These are phyloP conservation scores for Synchiropus splendidus DNA, from an alignment of 2,113 vertebrate species.

Conservation along the genomic window DNA sequence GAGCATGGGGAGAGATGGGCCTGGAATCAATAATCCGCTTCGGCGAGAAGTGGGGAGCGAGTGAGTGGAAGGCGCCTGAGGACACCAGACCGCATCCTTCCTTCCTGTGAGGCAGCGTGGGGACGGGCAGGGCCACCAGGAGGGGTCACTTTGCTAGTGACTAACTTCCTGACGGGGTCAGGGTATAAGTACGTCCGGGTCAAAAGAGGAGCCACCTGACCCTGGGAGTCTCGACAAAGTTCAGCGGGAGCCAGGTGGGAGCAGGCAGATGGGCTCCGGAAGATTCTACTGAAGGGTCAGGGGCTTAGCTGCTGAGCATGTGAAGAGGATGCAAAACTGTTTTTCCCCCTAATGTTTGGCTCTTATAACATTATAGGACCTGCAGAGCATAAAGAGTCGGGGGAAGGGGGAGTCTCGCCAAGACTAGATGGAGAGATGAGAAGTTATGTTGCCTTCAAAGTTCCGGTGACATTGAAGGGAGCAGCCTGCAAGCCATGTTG, in stretches of 20 bases:
- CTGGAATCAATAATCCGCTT: constrained; percentile 80
- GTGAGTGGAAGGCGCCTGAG: constrained; percentile 56
- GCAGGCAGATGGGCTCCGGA: constrained; percentile 14
- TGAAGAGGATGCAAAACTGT: too few species aligned
- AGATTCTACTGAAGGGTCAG: too few species aligned
- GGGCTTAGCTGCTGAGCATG: too few species aligned
- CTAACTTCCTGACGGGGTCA: constrained; percentile 55
- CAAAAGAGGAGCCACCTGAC: constrained; percentile 46
- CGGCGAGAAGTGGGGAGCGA: constrained; percentile 20
- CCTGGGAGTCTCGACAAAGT: constrained; percentile 35
- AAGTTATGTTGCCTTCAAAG: too few species aligned
- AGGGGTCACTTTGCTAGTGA: constrained; percentile 63
- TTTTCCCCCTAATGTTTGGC: too few species aligned
- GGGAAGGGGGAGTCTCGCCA: too few species aligned
- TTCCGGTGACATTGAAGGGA: too few species aligned
- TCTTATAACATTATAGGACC: too few species aligned
- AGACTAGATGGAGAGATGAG: too few species aligned
- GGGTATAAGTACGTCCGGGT: constrained; percentile 62
- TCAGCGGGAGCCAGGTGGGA: constrained; percentile 38
- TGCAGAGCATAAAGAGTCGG: too few species aligned
- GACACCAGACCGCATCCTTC: constrained; percentile 81
- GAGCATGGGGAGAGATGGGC: constrained; percentile 44
- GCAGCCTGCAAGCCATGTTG: too few species aligned
- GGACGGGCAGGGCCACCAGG: constrained; percentile 63
- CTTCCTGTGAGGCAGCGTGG: constrained; percentile 66